Evolutionary conservation across 1,140 invertebrate genomes (phyloP).

Genomic region (Cepaea nemoralis): DNA sequence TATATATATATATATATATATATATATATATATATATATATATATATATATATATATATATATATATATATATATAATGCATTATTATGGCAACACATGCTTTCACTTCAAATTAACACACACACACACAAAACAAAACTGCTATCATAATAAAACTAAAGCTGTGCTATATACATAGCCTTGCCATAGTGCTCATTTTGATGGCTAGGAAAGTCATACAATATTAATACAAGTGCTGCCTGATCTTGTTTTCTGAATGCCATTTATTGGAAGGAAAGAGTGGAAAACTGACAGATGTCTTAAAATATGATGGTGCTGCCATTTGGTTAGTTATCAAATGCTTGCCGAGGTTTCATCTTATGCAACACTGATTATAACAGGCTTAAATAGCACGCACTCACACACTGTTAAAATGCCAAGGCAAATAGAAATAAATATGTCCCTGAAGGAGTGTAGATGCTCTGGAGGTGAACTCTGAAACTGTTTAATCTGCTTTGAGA

Average conservation of each 20-base stretch:
- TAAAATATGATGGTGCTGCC: neutral
- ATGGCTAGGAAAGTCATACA: neutral
- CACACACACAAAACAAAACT: no score
- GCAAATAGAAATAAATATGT: slow-evolving; percentile 15
- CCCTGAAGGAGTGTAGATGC: neutral
- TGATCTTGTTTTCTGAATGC: neutral
- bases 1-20: no score
- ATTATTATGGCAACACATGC: no score
- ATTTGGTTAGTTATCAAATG: neutral
- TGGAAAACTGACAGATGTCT: neutral
- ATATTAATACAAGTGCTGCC: neutral
- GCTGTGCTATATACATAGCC: no score
- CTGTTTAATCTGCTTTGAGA: neutral
- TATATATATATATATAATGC: no score
- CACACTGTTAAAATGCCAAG: neutral
- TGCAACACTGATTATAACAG: neutral
- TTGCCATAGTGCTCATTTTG: neutral
- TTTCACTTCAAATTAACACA: no score
- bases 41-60: no score
- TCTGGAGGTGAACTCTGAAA: neutral
- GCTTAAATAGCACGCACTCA: neutral
- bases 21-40: no score
- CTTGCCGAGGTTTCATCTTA: neutral
- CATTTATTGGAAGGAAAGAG: neutral
- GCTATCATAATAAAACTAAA: no score